These are phyloP conservation scores for Sigmodon hispidus DNA, from an alignment of 2,113 vertebrate genomes.

Conservation along the genomic window DNA sequence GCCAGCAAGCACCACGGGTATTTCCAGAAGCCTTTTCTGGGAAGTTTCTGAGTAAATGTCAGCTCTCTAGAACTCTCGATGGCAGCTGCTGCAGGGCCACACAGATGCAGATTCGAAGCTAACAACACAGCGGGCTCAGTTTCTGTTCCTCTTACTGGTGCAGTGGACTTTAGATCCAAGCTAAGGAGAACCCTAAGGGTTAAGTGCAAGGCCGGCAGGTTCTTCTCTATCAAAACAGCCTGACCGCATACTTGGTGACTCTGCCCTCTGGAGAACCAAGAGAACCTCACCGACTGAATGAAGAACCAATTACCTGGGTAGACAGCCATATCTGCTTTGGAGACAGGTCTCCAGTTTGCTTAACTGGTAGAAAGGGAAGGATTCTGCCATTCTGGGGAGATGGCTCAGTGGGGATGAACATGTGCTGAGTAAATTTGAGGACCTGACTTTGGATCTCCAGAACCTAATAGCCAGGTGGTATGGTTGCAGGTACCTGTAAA, in stretches of 20 bases:
- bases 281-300: background rate
- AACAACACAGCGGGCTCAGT: background rate
- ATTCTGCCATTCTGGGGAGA: background rate
- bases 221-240: background rate
- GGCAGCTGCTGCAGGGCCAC: background rate
- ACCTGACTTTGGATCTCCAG: background rate
- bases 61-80: background rate
- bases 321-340: background rate
- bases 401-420: too few species aligned
- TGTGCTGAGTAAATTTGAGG: background rate
- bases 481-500: background rate
- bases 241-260: background rate
- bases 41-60: conserved; percentile 23
- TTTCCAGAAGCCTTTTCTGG: conserved; percentile 50
- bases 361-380: background rate
- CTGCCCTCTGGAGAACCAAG: background rate
- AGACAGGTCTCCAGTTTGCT: background rate
- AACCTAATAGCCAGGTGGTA: background rate
- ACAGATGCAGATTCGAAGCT: background rate
- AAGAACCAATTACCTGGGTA: background rate
- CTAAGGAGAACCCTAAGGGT: background rate
- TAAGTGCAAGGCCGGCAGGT: background rate
- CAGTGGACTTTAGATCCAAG: background rate
- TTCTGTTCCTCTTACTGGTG: conserved; percentile 66
- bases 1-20: background rate